Evolutionary conservation across 2,888 invertebrate species (phyloP).

Genomic region (Eupithecia tripunctaria): DNA sequence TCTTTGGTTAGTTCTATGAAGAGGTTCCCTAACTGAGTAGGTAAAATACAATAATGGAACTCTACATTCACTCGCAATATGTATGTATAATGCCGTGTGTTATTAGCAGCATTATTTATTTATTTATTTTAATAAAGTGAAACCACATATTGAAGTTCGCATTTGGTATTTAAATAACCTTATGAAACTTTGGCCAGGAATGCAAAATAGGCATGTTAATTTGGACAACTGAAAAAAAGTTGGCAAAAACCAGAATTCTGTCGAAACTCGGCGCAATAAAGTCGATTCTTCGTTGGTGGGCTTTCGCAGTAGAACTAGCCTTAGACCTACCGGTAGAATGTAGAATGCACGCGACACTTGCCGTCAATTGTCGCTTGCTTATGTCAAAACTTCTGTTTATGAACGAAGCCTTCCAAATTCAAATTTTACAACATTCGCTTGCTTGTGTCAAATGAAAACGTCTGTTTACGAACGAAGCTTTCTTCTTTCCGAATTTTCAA

Average conservation of each 20-base stretch:
- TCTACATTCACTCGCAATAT: not conserved
- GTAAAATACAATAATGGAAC: not conserved
- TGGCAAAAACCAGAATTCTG: not conserved
- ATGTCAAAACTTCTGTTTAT: slow-evolving; percentile 36
- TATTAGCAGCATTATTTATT: no score
- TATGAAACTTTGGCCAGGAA: not conserved
- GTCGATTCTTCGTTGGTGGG: not conserved
- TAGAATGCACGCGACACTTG: slow-evolving; percentile 70
- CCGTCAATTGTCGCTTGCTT: slow-evolving; percentile 46
- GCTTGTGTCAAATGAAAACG: slow-evolving; percentile 3
- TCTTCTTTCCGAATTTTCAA: not conserved
- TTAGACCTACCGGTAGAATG: slow-evolving; percentile 1
- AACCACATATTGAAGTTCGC: not conserved
- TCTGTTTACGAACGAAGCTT: not conserved
- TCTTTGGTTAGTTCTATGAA: not conserved
- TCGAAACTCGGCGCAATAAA: not conserved
- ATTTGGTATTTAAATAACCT: not conserved
- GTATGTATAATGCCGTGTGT: no score
- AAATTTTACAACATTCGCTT: slow-evolving; percentile 23
- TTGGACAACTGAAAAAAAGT: not conserved
- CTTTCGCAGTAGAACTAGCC: not conserved
- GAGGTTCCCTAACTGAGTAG: not conserved
- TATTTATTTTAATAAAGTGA: not conserved
- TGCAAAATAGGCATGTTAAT: not conserved
- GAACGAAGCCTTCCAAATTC: slow-evolving; percentile 29